Evolutionary conservation across 92 coral and sea anemone species (phyloP), one percentile per base, ranked within the genome.

Genomic region (Porites evermanni): DNA sequence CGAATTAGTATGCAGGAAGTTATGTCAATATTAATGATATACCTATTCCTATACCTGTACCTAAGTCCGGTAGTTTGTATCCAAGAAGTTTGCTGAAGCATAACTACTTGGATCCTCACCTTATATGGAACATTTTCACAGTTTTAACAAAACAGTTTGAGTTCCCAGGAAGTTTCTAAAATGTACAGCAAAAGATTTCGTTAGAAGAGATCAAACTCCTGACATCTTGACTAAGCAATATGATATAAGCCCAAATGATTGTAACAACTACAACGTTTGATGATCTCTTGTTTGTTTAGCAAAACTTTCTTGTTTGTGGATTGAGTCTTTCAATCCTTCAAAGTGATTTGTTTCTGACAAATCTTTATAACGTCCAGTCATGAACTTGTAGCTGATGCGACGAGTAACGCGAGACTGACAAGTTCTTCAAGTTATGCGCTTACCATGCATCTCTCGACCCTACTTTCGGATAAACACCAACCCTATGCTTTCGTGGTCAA

Each of bases 251-350:
- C 5, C 56, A 69, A 77, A 77, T 60, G 70, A 38, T 53, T 77
- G 70, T 59, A 26, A 56, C 69, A 59, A 59, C 69, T 59, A 77
- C 81, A 14, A 77, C 69, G 81, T 77, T 59, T 77, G 54, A 59
- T 59, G 70, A 21, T 77, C 81, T 29, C 70, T 77, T 59, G 70
- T 77, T 77, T 59, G 70, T 77, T 77, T 60, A 16, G 69, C 21
- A 59, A 59, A 77, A 23, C 53, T 59, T 21, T 60, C 81, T 70
- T 59, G 51, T 59, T 77, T 77, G 69, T 58, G 81, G 81, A 77
- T 77, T 77, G 81, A 61, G 81, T 77, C 81, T 77, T 77, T 77
- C 70, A 77, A 77, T 77, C 81, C 81, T 59, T 21, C 70, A 38
- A 29, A 59, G 81, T 77, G 81, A 77, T 77, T 77, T 77, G 81